phyloP scores from a whole-genome alignment of 1,140 invertebrate species.

The Cyclina sinensis region DNA sequence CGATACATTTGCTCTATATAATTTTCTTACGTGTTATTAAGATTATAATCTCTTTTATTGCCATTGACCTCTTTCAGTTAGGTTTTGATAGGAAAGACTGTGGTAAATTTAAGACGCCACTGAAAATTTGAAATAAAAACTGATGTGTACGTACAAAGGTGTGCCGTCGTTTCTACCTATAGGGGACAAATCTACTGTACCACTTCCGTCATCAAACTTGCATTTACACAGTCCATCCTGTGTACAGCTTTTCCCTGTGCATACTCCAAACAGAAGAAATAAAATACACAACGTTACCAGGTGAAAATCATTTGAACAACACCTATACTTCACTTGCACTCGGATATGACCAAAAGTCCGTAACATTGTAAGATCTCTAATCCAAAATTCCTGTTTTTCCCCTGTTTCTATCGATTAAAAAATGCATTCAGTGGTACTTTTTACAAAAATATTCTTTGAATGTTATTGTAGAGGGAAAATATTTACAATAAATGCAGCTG shows the following conservation, averaged over 20 bases:
- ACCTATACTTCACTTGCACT: not conserved
- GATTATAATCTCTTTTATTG: too few species aligned
- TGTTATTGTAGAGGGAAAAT: not conserved
- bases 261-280: not conserved
- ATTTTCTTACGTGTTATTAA: too few species aligned
- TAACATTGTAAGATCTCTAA: not conserved
- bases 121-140: not conserved
- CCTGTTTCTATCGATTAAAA: not conserved
- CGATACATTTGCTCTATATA: too few species aligned
- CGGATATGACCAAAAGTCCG: not conserved
- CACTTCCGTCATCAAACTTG: conserved; percentile 54
- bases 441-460: not conserved
- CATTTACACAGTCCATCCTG: conserved; percentile 34
- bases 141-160: conserved; percentile 36
- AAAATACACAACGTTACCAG: not conserved
- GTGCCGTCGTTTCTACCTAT: conserved; percentile 18
- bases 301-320: not conserved
- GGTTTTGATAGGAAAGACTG: too few species aligned
- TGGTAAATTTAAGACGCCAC: too few species aligned
- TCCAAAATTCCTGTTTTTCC: too few species aligned
- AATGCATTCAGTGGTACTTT: not conserved
- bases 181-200: conserved; percentile 31
- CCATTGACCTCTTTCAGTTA: too few species aligned
- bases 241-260: not conserved
- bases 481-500: not conserved